phyloP scores from a whole-genome alignment of 2,797 vertebrate species.

The Siniperca scherzeri region DNA sequence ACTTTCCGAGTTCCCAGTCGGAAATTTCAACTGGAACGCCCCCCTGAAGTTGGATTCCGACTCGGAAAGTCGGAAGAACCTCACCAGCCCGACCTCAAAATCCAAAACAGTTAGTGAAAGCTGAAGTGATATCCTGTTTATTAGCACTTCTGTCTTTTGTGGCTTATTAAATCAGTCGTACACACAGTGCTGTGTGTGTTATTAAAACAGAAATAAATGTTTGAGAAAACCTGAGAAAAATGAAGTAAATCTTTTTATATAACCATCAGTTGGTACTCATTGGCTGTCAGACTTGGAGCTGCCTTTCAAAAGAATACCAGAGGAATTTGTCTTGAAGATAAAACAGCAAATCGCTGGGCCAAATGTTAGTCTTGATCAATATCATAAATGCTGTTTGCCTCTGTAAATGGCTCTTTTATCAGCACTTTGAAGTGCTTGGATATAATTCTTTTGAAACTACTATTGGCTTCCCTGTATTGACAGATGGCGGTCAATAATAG shows the following conservation, averaged over 20 bases:
- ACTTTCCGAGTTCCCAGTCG: too few relatives aligned
- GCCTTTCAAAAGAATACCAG: slow-evolving; percentile 6
- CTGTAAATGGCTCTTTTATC: slow-evolving; percentile 50
- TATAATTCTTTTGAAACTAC: slow-evolving; percentile 30
- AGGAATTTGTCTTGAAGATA: slow-evolving; percentile 21
- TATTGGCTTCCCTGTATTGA: slow-evolving; percentile 33
- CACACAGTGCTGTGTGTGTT: neutral
- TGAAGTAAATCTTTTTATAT: neutral
- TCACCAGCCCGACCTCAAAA: too few relatives aligned
- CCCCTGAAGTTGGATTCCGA: too few relatives aligned
- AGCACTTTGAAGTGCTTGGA: slow-evolving; percentile 29
- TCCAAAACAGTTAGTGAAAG: too few relatives aligned
- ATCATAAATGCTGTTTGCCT: slow-evolving; percentile 44
- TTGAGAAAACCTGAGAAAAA: slow-evolving; percentile 14
- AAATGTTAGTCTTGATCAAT: slow-evolving; percentile 53
- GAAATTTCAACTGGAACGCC: too few relatives aligned
- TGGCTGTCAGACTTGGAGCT: slow-evolving; percentile 9
- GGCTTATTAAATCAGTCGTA: too few relatives aligned
- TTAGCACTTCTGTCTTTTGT: too few relatives aligned
- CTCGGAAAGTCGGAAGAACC: too few relatives aligned
- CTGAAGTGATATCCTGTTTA: too few relatives aligned
- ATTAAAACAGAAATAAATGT: slow-evolving; percentile 28
- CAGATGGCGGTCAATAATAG: slow-evolving; percentile 41
- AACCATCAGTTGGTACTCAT: neutral
- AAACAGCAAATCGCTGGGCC: slow-evolving; percentile 23